Conservation (phyloP, 2,888 invertebrate genomes). For the Uloborus plumipes region DNA sequence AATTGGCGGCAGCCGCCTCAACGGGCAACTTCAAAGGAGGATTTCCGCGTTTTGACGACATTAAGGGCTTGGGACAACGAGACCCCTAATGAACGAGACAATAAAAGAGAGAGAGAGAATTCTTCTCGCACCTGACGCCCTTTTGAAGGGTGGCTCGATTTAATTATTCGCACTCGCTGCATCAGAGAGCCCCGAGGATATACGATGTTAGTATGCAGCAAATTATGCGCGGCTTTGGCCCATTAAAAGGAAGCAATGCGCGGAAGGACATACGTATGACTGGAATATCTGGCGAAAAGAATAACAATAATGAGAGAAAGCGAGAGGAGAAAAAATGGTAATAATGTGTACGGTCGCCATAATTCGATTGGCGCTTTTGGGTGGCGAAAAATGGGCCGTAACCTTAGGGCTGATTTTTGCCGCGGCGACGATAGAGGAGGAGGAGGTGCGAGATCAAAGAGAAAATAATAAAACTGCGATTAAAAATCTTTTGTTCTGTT, state of each 20-base stretch:
- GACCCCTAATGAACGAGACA: conserved; percentile 56
- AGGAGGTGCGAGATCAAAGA: conserved; percentile 36
- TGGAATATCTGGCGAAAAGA: background rate
- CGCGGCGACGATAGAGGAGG: background rate
- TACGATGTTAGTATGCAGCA: conserved; percentile 26
- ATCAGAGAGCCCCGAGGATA: background rate
- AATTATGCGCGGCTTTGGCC: conserved; percentile 37
- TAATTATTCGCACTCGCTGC: conserved; percentile 43
- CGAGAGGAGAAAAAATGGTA: background rate
- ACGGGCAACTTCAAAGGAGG: conserved; percentile 47
- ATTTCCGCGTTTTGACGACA: conserved; percentile 55
- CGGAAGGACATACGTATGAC: conserved; percentile 22
- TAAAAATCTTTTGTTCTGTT: conserved; percentile 50
- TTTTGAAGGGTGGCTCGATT: conserved; percentile 49
- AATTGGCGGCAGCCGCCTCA: conserved; percentile 37
- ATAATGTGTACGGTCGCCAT: conserved; percentile 42
- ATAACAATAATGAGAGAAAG: background rate
- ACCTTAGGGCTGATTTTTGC: conserved; percentile 12
- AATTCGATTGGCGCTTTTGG: conserved; percentile 44
- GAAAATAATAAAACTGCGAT: conserved; percentile 57
- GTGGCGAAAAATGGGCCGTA: background rate
- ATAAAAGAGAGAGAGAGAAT: conserved; percentile 38
- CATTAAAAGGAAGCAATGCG: conserved; percentile 27
- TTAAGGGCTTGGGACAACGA: conserved; percentile 28
- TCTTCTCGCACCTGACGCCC: conserved; percentile 54